Base-by-base conservation (phyloP, 2,888 invertebrate genomes). In the Cephus rjabovi region DNA sequence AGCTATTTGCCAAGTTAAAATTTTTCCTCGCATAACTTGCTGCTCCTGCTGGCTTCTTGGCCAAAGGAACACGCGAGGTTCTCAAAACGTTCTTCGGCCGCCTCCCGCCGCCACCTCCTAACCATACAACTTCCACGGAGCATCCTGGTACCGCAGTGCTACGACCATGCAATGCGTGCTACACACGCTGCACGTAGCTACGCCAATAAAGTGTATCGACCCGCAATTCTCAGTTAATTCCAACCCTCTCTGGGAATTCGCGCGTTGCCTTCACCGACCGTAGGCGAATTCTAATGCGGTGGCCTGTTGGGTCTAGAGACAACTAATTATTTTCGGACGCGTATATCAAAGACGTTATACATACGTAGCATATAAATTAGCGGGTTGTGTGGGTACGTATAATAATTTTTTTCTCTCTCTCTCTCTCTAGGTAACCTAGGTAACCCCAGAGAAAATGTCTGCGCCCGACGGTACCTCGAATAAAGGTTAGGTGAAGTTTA, bases 221-320 rank as follows among this genome's bases (percentile, higher is more conserved):
- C 83, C 82, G 76, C 80, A 77, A 79, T 75, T 79, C 79, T 81
- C 80, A 79, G 83, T 83, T 84, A 82, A 84, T 82, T 83, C 78
- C 82, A 80, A 79, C 80, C 76, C 79, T 73, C 74, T 77, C 75
- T 56, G 79, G 77, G 79, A 80, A 80, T 77, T 82, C 81, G 81
- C 81, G 81, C 78, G 79, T 77, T 74, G 76, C 73, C 56, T 9
- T 56, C 56, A 0, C 56, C 56, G 35, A 9, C 56, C 23, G 23
- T 23, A 56, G 56, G 23, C 56, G 23, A 56, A 56, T 56, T 56
- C 56, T 56, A 56, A 23, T 56, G 56, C 23, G 56, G 23, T 9
- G 56, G 4, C 56, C 23, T 56, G 56, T 23, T 9, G 56, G 56
- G 23, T 56, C 56, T 23, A 56, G 56, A 56, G 23, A 56, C 56